Evolutionary conservation across 2,888 invertebrate genomes (phyloP).

Genomic region (Podabrus alpinus): DNA sequence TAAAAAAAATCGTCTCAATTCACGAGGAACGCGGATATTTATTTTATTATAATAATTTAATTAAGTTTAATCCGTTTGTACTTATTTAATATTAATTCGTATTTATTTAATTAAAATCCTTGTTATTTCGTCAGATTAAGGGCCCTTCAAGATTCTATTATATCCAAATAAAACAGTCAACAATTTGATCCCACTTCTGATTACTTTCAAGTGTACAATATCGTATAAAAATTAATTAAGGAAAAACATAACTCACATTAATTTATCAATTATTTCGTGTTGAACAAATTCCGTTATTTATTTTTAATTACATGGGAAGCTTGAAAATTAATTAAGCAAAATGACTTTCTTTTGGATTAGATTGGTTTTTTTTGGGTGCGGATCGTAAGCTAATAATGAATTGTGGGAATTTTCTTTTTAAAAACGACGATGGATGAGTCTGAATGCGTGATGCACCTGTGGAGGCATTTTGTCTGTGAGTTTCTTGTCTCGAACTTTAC

Average conservation of each 20-base stretch:
- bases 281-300: not conserved
- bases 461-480: not conserved
- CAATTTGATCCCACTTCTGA: not conserved
- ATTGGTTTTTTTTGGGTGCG: not conserved
- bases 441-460: not conserved
- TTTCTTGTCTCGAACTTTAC: not conserved
- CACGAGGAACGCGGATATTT: no score
- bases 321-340: not conserved
- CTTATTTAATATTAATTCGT: no score
- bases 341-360: not conserved
- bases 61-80: no score
- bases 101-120: no score
- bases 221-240: not conserved
- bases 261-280: not conserved
- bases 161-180: not conserved
- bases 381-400: not conserved
- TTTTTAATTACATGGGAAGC: not conserved
- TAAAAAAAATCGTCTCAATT: no score
- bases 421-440: not conserved
- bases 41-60: no score
- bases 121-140: no score
- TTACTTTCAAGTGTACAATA: not conserved
- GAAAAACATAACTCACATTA: not conserved
- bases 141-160: no score
- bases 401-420: not conserved